Conservation (phyloP, 2,797 vertebrate species). For the Tarsius wallacei region DNA sequence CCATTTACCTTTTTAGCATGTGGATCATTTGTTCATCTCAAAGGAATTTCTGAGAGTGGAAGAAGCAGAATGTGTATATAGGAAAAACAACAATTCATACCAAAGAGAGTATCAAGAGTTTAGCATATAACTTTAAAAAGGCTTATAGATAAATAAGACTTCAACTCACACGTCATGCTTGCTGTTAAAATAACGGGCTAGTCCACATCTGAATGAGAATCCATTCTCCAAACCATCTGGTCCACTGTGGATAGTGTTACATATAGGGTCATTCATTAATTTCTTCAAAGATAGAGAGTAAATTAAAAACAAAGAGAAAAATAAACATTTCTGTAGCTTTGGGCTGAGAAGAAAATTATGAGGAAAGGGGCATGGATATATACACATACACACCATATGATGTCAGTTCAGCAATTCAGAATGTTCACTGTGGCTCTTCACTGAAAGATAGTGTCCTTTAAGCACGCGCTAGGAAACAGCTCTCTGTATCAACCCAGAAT, state of each 20-base stretch:
- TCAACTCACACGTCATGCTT: neutral
- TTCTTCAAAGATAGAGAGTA: neutral
- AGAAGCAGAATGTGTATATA: constrained; percentile 43
- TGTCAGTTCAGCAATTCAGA: neutral
- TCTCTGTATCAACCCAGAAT: neutral
- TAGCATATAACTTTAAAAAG: constrained; percentile 35
- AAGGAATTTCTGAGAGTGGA: constrained; percentile 52
- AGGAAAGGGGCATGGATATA: neutral
- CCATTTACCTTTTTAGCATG: constrained; percentile 66
- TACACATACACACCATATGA: neutral
- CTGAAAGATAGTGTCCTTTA: neutral
- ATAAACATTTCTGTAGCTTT: neutral
- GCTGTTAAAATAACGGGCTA: neutral
- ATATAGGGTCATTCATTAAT: neutral
- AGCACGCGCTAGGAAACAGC: neutral
- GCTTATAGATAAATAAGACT: neutral
- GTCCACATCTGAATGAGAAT: neutral
- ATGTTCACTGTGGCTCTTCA: neutral
- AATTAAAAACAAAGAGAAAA: neutral
- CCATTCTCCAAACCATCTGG: neutral
- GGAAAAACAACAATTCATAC: constrained; percentile 44
- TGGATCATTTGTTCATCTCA: constrained; percentile 68
- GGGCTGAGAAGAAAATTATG: neutral
- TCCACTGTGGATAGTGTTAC: neutral
- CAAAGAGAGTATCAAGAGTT: constrained; percentile 69